These are phyloP conservation scores for Cyclina sinensis DNA, from an alignment of 1,140 invertebrate genomes.

Conservation along the genomic window DNA sequence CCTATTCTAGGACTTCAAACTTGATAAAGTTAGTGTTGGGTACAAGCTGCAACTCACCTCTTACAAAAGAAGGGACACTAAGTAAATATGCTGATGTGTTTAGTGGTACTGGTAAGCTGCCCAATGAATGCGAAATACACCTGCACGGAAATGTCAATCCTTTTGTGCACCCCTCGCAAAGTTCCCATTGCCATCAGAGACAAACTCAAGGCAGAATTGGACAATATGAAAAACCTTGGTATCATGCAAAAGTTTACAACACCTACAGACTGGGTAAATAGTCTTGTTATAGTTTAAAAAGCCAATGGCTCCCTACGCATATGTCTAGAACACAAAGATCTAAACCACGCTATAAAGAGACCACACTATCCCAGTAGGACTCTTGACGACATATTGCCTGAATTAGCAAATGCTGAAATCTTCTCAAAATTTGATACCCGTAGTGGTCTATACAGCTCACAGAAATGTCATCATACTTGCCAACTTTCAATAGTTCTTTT, in stretches of 20 bases:
- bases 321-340: conserved; percentile 87
- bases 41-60: too few species aligned
- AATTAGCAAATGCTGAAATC: not conserved
- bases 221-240: conserved; percentile 47
- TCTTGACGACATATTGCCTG: conserved; percentile 59
- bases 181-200: not conserved
- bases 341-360: conserved; percentile 87
- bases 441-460: not conserved
- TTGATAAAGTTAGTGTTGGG: too few species aligned
- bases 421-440: conserved; percentile 27
- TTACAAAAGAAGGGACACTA: too few species aligned
- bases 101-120: not conserved
- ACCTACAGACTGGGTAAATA: conserved; percentile 71
- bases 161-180: conserved; percentile 40
- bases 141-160: conserved; percentile 21
- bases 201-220: conserved; percentile 70
- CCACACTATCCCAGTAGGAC: conserved; percentile 61
- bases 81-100: too few species aligned
- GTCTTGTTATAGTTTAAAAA: conserved; percentile 57
- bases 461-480: not conserved
- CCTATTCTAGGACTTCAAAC: too few species aligned
- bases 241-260: conserved; percentile 57
- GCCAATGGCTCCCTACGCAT: conserved; percentile 84
- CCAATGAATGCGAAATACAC: conserved; percentile 53
- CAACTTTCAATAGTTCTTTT: conserved; percentile 20